phyloP scores from a whole-genome alignment of 2,797 vertebrate species.

The Pyrrhura leucotis region DNA sequence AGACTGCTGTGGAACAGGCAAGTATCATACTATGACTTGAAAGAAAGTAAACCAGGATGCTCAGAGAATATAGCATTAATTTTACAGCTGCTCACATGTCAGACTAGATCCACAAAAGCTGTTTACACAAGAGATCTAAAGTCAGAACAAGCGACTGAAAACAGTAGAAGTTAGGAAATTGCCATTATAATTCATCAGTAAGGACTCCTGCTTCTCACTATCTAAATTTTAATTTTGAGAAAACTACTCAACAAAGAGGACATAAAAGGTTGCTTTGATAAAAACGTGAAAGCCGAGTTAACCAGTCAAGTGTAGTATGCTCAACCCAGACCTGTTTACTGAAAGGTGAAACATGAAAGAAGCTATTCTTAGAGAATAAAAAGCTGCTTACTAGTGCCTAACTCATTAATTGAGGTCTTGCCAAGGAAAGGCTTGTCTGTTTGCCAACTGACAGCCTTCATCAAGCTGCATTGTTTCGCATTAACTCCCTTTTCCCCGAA shows the following conservation, averaged over 20 bases:
- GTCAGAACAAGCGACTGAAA: background rate
- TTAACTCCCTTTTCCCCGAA: background rate
- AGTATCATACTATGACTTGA: background rate
- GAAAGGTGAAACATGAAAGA: constrained; percentile 63
- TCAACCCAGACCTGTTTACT: constrained; percentile 48
- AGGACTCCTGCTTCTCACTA: background rate
- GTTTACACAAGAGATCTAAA: background rate
- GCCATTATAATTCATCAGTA: background rate
- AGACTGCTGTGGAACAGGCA: background rate
- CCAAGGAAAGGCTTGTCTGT: constrained; percentile 41
- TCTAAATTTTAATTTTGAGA: background rate
- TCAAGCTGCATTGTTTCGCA: constrained; percentile 17
- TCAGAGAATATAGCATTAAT: background rate
- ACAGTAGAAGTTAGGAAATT: background rate
- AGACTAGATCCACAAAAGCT: background rate
- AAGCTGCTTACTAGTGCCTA: constrained; percentile 58
- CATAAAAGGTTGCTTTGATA: background rate
- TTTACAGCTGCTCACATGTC: background rate
- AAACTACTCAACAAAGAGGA: background rate
- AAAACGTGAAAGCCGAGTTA: background rate
- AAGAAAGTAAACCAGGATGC: background rate
- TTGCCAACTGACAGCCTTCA: constrained; percentile 37
- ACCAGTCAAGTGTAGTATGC: constrained; percentile 40
- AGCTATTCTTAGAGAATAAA: constrained; percentile 63
- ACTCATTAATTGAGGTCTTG: constrained; percentile 47